These are phyloP conservation scores for Procavia capensis DNA, from an alignment of 2,113 vertebrate species.

Conservation along the genomic window DNA sequence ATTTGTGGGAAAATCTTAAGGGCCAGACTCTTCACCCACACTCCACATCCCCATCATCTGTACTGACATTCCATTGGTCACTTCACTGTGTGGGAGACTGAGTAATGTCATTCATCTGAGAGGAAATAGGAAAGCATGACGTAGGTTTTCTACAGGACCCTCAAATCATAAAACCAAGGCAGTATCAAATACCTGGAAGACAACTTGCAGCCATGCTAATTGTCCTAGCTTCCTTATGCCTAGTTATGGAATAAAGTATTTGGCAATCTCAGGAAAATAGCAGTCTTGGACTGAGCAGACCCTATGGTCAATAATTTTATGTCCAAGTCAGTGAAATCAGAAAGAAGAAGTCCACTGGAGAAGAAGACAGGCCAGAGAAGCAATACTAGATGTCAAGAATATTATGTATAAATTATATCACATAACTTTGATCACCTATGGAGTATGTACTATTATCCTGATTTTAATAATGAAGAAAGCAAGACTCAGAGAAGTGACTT, in stretches of 20 bases:
- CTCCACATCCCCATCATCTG: neutral
- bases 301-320: neutral
- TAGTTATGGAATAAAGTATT: neutral
- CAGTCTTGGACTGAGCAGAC: neutral
- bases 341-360: neutral
- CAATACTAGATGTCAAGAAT: neutral
- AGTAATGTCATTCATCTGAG: neutral
- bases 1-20: neutral
- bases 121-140: neutral
- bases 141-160: neutral
- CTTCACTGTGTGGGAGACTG: neutral
- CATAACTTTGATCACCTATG: neutral
- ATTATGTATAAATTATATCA: neutral
- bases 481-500: neutral
- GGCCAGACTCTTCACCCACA: neutral
- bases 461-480: constrained; percentile 27
- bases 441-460: neutral
- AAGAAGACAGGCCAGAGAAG: neutral
- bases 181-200: neutral
- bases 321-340: neutral
- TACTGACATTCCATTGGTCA: neutral
- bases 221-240: neutral
- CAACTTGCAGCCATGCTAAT: neutral
- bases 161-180: neutral
- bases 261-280: neutral